These are phyloP conservation scores for Sciurus carolinensis DNA, from an alignment of 2,797 vertebrate genomes.

Conservation along the genomic window DNA sequence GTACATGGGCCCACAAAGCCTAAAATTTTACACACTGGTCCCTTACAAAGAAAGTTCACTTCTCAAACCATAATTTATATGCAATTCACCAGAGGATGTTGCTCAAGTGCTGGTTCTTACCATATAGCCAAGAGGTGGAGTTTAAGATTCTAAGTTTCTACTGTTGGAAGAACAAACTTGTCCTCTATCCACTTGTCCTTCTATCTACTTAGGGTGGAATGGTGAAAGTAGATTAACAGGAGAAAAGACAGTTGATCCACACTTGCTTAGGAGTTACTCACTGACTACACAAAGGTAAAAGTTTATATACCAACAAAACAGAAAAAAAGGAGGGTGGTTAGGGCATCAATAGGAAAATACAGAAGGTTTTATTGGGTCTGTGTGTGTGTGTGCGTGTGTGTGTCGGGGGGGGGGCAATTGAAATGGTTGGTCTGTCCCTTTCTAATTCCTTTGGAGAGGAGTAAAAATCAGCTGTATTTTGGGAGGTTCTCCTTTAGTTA, in stretches of 20 bases:
- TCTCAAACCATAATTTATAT: not conserved
- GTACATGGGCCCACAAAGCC: not conserved
- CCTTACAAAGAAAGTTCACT: not conserved
- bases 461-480: not conserved
- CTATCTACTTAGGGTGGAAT: not conserved
- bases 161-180: not conserved
- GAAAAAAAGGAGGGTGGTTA: not conserved
- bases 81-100: not conserved
- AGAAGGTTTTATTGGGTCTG: not conserved
- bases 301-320: not conserved
- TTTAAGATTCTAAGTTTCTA: not conserved
- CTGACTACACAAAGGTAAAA: not conserved
- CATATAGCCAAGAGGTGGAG: not conserved
- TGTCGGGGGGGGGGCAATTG: too few species aligned
- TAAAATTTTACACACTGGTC: not conserved
- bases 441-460: not conserved
- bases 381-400: too few species aligned
- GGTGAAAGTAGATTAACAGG: not conserved
- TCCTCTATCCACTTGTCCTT: not conserved
- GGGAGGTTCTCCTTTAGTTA: not conserved
- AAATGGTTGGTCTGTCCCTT: not conserved
- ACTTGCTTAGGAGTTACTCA: not conserved
- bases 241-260: not conserved
- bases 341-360: not conserved
- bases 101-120: not conserved